Conservation (phyloP, 2,888 invertebrate species). For the Bhutanitis thaidina region DNA sequence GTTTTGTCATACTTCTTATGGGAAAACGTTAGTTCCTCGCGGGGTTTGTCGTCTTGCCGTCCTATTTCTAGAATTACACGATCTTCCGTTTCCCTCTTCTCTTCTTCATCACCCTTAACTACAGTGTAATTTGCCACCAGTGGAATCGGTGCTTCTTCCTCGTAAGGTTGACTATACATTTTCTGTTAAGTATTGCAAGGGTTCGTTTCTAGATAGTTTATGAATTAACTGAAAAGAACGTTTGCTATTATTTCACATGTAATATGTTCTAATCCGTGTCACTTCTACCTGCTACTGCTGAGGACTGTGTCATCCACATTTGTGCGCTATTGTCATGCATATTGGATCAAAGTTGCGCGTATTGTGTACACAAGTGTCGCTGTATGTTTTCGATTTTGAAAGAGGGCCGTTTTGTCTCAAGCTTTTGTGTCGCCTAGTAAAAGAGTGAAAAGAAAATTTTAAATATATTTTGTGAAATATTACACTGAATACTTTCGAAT, state of each 20-base stretch:
- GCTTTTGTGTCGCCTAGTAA: conserved; percentile 38
- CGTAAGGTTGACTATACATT: conserved; percentile 63
- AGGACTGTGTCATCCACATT: conserved; percentile 67
- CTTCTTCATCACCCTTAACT: conserved; percentile 56
- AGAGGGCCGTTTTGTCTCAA: conserved; percentile 35
- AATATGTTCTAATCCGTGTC: conserved; percentile 32
- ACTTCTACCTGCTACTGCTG: conserved; percentile 43
- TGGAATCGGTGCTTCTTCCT: conserved; percentile 61
- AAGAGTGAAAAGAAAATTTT: no score
- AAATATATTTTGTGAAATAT: no score
- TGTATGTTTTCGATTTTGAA: conserved; percentile 54
- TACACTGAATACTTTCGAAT: no score
- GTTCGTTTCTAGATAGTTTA: neutral
- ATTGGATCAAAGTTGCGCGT: conserved; percentile 67
- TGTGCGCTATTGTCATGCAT: conserved; percentile 71
- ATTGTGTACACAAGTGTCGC: conserved; percentile 73
- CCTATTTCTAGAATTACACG: conserved; percentile 75
- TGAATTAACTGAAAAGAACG: neutral
- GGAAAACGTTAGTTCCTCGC: conserved; percentile 67
- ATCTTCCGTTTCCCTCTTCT: conserved; percentile 59
- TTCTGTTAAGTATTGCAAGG: neutral
- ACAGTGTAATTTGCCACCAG: conserved; percentile 63
- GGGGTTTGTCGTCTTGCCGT: conserved; percentile 64
- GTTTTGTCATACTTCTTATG: conserved; percentile 77
- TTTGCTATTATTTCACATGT: conserved; percentile 1